Evolutionary conservation across 2,888 invertebrate species (phyloP), one percentile per base, ranked within the genome.

Genomic region (Epistrophella euchroma): DNA sequence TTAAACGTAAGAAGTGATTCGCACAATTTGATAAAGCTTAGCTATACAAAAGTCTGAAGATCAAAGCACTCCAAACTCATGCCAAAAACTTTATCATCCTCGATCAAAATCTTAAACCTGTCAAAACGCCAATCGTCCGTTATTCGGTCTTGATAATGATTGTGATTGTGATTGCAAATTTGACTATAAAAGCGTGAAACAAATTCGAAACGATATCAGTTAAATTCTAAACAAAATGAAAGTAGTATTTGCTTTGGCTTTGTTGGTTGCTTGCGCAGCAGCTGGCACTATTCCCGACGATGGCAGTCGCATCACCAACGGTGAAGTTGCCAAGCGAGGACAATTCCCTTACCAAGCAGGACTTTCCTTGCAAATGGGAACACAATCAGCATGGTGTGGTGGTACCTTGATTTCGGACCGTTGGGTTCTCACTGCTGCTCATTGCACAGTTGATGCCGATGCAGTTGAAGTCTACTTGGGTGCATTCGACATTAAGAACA

Each of bases 351-450:
- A 89, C 43, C 89, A 89, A 75, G 88, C 56, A 13, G 89, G 89
- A 47, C 76, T 89, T 10, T 66, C 76, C 19, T 22, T 89, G 13
- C 37, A 58, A 10, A 19, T 84, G 11, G 32, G 55, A 0, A 10
- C 4, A 0, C 50, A 55, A 35, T 56, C 78, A 5, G 88, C 87
- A n/a, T 90, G 89, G 89, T 90, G 90, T 70, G 90, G 90, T 71
- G 90, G 90, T 22, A 84, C 88, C 47, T 66, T 90, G 81, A 88
- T 90, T 4, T 88, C 89, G 1, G 37, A 88, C 4, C 89, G 88
- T 45, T 89, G 88, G 88, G 58, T 90, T 1, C 10, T 90, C 0
- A 90, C 90, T 2, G 90, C 90, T 66, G 90, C 90, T 25, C 90
- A 90, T 70, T 90, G 90, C 68, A 78, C 88, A 5, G 88, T 88